A percentile compares a stretch with the other conserved stretches of the same genome.
These are phyloP conservation scores for Dromococcyx pavoninus DNA, from an alignment of 2,797 vertebrate species.

Conservation along the genomic window DNA sequence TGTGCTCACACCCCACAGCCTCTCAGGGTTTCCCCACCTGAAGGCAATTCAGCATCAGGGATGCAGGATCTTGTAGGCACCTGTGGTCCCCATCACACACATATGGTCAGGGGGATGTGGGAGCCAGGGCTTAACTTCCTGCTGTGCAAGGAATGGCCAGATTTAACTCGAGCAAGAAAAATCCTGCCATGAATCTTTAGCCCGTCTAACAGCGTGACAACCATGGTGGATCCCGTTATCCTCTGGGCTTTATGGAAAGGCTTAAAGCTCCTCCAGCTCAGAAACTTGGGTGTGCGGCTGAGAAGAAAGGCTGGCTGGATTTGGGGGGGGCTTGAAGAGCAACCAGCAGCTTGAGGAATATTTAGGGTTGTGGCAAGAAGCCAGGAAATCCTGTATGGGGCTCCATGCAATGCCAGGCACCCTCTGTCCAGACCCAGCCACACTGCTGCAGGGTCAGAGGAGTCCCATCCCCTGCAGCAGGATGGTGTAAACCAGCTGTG, in stretches of 20 bases:
- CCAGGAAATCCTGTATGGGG: not conserved
- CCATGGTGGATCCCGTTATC: slow-evolving; percentile 59
- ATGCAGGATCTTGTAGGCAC: fast-evolving
- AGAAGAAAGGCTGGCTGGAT: not conserved
- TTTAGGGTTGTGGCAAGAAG: not conserved
- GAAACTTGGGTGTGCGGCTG: not conserved
- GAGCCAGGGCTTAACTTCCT: not conserved
- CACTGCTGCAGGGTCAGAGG: not conserved
- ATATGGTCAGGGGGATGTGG: fast-evolving
- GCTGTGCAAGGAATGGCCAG: not conserved
- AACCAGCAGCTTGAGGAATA: too few relatives aligned
- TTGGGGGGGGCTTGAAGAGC: not conserved
- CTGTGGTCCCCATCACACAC: fast-evolving
- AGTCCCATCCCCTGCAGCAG: too few relatives aligned
- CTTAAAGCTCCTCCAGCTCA: slow-evolving; percentile 20
- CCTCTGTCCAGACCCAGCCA: not conserved
- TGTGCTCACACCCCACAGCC: fast-evolving
- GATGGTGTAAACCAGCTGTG: not conserved
- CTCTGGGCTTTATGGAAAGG: not conserved
- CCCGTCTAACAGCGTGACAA: not conserved
- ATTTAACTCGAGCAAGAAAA: slow-evolving; percentile 1
- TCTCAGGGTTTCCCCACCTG: not conserved
- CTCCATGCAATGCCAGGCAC: fast-evolving
- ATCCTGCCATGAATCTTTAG: slow-evolving; percentile 30
- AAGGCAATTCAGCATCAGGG: not conserved